Evolutionary conservation across 2,113 vertebrate genomes (phyloP), one percentile per base, ranked within the genome.

Genomic region (Propithecus coquereli): DNA sequence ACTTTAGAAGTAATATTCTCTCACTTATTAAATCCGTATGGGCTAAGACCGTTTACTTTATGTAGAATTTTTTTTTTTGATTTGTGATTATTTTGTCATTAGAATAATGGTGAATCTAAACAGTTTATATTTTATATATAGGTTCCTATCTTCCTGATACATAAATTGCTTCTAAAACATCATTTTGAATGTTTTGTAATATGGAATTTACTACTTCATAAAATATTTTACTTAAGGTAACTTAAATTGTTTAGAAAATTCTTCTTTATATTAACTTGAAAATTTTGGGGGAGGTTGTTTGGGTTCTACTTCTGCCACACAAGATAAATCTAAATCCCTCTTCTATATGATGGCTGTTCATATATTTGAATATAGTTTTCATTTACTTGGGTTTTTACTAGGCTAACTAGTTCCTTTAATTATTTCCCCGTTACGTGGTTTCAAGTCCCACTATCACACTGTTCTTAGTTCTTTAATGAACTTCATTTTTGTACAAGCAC

Each of bases 51-150:
- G 11, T 59, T 71, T 54, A 25, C 22, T 43, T 71, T 59, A 47
- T 10, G 23, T 76, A 32, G 1, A 6, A 30, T 70, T 73, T 86
- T 73, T 83, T 83, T 43, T 91, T 79, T 70, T 45, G 20, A 61
- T 91, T 90, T 79, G 63, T 94, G 40, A 79, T 77, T 65, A 25
- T 85, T 95, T 90, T 97, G 61, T 65, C 80, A 22, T 87, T 92
- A 34, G 54, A 70, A 79, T 79, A 74, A 63, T 59, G 6, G 12
- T 84, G 66, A 79, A 34, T 91, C 89, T 85, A 70, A 43, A 74
- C 37, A 37, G 30, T 66, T 87, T 32, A 20, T 14, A 16, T 47
- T 8, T 37, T 70, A 32, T 30, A 9, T 87, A 7, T 6, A 68
- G 4, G 23, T 65, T 34, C 52, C 25, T 80, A 22, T 13, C 27